Conservation (phyloP, 2,113 vertebrate genomes). For the Carassius auratus region DNA sequence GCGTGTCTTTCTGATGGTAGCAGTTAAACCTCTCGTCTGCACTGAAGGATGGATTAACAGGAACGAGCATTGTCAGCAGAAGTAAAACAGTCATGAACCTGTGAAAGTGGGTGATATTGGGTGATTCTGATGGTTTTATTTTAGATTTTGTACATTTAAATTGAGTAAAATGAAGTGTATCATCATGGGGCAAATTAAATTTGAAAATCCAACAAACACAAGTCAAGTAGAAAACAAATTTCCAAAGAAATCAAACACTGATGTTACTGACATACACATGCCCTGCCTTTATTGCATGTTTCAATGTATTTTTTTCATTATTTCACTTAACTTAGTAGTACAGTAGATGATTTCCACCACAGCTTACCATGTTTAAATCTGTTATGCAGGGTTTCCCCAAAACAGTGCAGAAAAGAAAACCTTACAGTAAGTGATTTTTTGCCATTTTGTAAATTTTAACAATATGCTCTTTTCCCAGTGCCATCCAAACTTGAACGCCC, state of each 20-base stretch:
- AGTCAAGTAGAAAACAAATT: too few species aligned
- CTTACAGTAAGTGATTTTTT: too few species aligned
- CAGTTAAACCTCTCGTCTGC: conserved; percentile 63
- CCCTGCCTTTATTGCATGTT: neutral
- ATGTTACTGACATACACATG: neutral
- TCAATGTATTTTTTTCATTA: neutral
- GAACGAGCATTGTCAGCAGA: neutral
- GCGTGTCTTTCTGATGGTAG: conserved; percentile 67
- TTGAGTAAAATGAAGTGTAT: neutral
- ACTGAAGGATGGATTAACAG: conserved; percentile 46
- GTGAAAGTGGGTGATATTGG: neutral
- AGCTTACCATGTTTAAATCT: neutral
- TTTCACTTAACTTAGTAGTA: neutral
- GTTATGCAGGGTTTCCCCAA: neutral
- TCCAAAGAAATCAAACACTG: neutral
- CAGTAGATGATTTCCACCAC: neutral
- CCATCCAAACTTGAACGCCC: too few species aligned
- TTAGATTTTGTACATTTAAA: neutral
- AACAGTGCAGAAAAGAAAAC: neutral
- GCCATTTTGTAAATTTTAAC: too few species aligned
- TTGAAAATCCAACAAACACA: neutral
- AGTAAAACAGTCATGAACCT: neutral
- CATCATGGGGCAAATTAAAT: neutral
- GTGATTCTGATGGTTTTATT: neutral
- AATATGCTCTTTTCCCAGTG: too few species aligned